These are phyloP conservation scores for Tarsius wallacei DNA, from an alignment of 2,797 vertebrate species.

Conservation along the genomic window DNA sequence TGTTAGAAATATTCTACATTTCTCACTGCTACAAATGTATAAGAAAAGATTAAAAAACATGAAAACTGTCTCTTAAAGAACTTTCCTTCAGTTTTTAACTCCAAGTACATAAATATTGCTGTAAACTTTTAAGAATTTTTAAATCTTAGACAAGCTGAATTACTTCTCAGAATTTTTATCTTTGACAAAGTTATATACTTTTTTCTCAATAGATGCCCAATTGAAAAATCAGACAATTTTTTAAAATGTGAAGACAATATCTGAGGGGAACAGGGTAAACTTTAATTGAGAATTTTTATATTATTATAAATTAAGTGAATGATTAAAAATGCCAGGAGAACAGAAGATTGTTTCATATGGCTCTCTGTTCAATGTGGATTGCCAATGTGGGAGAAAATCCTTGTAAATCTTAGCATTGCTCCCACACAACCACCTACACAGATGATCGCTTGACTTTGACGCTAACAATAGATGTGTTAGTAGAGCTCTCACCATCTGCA, in stretches of 20 bases:
- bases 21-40: constrained; percentile 74
- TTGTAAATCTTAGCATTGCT: constrained; percentile 92
- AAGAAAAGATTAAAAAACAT: constrained; percentile 70
- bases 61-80: constrained; percentile 72
- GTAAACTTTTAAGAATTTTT: constrained; percentile 58
- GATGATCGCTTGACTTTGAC: constrained; percentile 92
- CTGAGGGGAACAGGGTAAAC: constrained; percentile 77
- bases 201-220: neutral
- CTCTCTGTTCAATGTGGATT: constrained; percentile 89
- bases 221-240: constrained; percentile 63
- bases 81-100: constrained; percentile 75
- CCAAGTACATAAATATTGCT: constrained; percentile 80
- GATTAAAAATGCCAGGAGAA: constrained; percentile 89
- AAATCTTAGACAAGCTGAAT: constrained; percentile 76
- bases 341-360: constrained; percentile 90
- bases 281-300: constrained; percentile 85
- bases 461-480: constrained; percentile 93
- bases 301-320: constrained; percentile 89
- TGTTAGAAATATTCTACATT: constrained; percentile 58
- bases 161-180: constrained; percentile 78
- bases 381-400: constrained; percentile 91
- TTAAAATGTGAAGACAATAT: constrained; percentile 74
- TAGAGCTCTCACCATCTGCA: constrained; percentile 91
- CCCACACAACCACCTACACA: constrained; percentile 92
- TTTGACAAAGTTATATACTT: constrained; percentile 77